These are phyloP conservation scores for Microcebus tavaratra DNA, from an alignment of 2,113 vertebrate genomes.

Conservation along the genomic window DNA sequence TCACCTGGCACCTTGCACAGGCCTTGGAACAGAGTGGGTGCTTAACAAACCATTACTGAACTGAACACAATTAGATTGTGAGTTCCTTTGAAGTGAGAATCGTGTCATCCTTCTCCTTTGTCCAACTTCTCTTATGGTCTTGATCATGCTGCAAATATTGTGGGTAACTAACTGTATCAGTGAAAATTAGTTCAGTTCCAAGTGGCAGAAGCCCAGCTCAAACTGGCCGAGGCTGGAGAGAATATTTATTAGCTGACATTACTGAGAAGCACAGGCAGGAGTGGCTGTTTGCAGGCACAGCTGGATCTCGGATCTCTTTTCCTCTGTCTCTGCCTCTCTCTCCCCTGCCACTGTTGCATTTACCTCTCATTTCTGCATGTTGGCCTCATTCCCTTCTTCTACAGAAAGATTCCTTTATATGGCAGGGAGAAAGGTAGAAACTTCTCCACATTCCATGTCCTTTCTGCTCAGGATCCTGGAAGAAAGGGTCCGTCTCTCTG, in stretches of 20 bases:
- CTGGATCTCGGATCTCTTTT: conserved; percentile 30
- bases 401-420: not conserved
- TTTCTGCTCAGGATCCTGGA: not conserved
- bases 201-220: conserved; percentile 62
- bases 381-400: not conserved
- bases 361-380: not conserved
- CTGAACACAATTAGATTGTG: not conserved
- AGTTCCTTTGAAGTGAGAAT: conserved; percentile 59
- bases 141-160: conserved; percentile 55
- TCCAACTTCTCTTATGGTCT: conserved; percentile 62
- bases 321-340: not conserved
- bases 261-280: conserved; percentile 15
- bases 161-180: conserved; percentile 55
- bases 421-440: not conserved
- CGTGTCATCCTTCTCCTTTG: conserved; percentile 16
- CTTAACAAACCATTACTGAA: conserved; percentile 25
- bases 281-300: conserved; percentile 13
- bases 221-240: conserved; percentile 53
- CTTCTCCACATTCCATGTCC: not conserved
- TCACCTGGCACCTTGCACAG: not conserved
- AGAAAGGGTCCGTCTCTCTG: not conserved
- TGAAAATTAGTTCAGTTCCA: conserved; percentile 66
- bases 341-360: not conserved
- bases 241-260: conserved; percentile 41
- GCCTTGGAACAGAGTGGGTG: not conserved